Percentiles rank a stretch among this genome's conserved stretches.
phyloP scores from a whole-genome alignment of 1,140 invertebrate species.

The Drosophila obscura region DNA sequence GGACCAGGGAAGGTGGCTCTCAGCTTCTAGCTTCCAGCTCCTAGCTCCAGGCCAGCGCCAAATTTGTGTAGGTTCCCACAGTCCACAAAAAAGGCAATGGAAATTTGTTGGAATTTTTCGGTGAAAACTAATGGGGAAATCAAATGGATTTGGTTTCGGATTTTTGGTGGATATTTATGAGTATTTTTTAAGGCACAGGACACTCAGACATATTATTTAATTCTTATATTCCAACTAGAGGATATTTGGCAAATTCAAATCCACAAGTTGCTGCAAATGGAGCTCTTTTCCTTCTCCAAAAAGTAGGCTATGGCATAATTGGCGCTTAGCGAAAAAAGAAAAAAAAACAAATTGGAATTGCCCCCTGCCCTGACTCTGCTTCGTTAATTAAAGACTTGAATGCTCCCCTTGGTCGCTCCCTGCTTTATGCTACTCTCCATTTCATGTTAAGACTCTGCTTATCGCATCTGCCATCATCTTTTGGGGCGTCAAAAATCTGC shows the following conservation, averaged over 20 bases:
- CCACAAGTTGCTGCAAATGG: too few relatives aligned
- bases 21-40: too few relatives aligned
- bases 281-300: neutral
- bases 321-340: neutral
- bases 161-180: neutral
- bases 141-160: too few relatives aligned
- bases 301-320: neutral
- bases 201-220: too few relatives aligned
- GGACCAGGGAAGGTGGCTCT: conserved; percentile 2
- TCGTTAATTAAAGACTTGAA: neutral
- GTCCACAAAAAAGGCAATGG: conserved; percentile 13
- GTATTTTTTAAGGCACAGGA: too few relatives aligned
- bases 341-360: too few relatives aligned
- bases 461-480: conserved; percentile 32
- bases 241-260: too few relatives aligned
- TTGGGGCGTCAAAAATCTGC: conserved; percentile 74
- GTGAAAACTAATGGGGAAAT: neutral
- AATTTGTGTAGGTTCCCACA: conserved; percentile 42
- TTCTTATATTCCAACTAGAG: too few relatives aligned
- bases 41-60: conserved; percentile 1
- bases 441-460: conserved; percentile 13
- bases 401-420: neutral
- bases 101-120: too few relatives aligned
- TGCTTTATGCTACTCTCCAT: conserved; percentile 4
- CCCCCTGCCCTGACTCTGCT: too few relatives aligned